Evolutionary conservation across 1,140 invertebrate genomes (phyloP).

Genomic region (Agraylea sexmaculata): DNA sequence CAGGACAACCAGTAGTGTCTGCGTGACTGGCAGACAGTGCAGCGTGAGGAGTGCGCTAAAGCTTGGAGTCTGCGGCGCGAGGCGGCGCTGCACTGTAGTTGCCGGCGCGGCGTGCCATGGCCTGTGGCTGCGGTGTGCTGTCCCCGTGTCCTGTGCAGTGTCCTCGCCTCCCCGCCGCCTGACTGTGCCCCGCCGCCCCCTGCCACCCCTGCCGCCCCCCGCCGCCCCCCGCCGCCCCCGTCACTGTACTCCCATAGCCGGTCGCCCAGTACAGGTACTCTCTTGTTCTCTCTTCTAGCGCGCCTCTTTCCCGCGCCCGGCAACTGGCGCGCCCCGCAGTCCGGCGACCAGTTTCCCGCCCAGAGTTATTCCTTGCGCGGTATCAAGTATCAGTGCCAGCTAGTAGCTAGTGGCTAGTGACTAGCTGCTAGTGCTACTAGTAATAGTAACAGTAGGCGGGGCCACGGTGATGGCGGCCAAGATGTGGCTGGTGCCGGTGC

Average conservation of each 20-base stretch:
- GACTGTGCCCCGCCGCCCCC: constrained; percentile 3
- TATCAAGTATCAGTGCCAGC: too few relatives aligned
- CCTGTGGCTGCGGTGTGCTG: constrained; percentile 20
- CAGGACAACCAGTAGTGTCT: constrained; percentile 16
- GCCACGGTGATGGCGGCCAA: too few relatives aligned
- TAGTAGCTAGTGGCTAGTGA: too few relatives aligned
- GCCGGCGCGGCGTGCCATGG: constrained; percentile 13
- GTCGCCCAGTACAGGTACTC: not conserved
- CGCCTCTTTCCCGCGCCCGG: too few relatives aligned
- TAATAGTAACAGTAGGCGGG: too few relatives aligned
- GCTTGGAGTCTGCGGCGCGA: constrained; percentile 14
- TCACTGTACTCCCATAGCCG: not conserved
- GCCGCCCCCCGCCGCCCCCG: not conserved
- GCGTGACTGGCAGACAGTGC: constrained; percentile 20
- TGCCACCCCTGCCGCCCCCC: constrained; percentile 9
- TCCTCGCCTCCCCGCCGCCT: not conserved
- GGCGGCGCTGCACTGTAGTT: constrained; percentile 18
- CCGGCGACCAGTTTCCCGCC: too few relatives aligned
- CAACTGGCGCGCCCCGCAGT: too few relatives aligned
- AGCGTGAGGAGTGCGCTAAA: constrained; percentile 17
- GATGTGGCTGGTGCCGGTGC: too few relatives aligned
- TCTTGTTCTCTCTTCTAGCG: constrained; percentile 5
- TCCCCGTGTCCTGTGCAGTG: constrained; percentile 12
- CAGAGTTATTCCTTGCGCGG: too few relatives aligned
- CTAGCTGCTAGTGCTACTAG: too few relatives aligned